Base-by-base conservation (phyloP, 2,888 invertebrate genomes). In the Altica lythri region DNA sequence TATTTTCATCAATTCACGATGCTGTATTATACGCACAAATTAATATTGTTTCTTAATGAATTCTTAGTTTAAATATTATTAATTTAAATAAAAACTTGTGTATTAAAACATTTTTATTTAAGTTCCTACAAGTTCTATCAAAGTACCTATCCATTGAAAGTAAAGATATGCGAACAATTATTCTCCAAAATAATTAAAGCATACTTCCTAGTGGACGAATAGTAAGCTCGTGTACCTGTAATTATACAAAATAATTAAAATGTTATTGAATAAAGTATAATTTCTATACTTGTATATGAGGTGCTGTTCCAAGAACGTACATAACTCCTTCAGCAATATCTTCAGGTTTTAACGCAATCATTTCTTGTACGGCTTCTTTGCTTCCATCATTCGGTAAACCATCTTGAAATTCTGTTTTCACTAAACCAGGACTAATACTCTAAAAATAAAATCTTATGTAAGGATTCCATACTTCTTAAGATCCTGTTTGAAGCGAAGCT, bases 361-460 rank as follows among this genome's bases (percentile, higher is more conserved):
- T 32, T 6, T 32, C 14, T 4, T 49, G 37, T 5, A 57, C 2
- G 1, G 51, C 49, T 34, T 63, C 59, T 16, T 54, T 53, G 1
- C 52, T 38, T 4, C 55, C 55, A 9, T 55, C 57, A 1, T 59
- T 58, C 4, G 57, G 56, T 6, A 61, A 47, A 13, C 44, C 47
- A 9, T 59, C 38, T 18, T 40, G 9, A 30, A 67, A 58, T 46
- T 66, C 65, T 4, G 68, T 66, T 13, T 47, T 49, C 9, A 65
- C 65, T 2, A 54, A 17, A 9, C 68, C 68, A 5, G 70, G 70
- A 54, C 68, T 69, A 25, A 70, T 58, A 40, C 67, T 68, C 70
- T 70, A 46, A 63, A 64, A 64, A 42, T 12, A n/a, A 14, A 42
- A 8, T n/a, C n/a, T n/a, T n/a, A n/a, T n/a, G n/a, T n/a, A n/a